Evolutionary conservation across 2,797 vertebrate genomes (phyloP).

Genomic region (Girardinus metallicus): DNA sequence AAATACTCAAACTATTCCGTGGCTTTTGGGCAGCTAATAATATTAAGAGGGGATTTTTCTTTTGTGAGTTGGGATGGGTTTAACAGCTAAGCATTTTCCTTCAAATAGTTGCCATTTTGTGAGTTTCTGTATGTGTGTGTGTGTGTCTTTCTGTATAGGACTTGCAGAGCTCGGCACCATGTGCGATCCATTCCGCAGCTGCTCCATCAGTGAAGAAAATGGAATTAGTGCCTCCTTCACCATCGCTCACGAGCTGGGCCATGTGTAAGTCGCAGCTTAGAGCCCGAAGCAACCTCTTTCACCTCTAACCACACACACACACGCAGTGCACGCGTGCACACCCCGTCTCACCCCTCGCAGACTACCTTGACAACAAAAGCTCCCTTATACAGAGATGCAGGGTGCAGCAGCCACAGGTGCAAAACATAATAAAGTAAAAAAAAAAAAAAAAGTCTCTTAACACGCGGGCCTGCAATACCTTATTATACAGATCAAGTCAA

Average conservation of each 20-base stretch:
- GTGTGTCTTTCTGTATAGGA: constrained; percentile 75
- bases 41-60: constrained; percentile 66
- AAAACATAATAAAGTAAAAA: constrained; percentile 75
- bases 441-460: constrained; percentile 65
- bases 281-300: constrained; percentile 20
- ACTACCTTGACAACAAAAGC: constrained; percentile 73
- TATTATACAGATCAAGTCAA: constrained; percentile 54
- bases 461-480: constrained; percentile 65
- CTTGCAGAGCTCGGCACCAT: constrained; percentile 96
- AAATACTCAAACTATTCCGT: constrained; percentile 51
- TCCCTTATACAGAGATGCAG: constrained; percentile 70
- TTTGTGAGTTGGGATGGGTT: not conserved
- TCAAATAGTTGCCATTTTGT: constrained; percentile 51
- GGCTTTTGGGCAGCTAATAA: constrained; percentile 65
- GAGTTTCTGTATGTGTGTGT: constrained; percentile 2
- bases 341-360: constrained; percentile 21
- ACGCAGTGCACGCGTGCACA: not conserved
- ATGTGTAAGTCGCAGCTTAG: constrained; percentile 89
- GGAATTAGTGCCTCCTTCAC: constrained; percentile 97
- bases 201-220: constrained; percentile 98
- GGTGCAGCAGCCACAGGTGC: constrained; percentile 76
- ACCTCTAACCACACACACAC: constrained; percentile 19
- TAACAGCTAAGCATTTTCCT: not conserved
- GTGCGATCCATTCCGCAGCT: constrained; percentile 93
- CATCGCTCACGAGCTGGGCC: constrained; percentile 96